Evolutionary conservation across 2,888 invertebrate species (phyloP), one percentile per base, ranked within the genome.

Genomic region (Caprella mutica): DNA sequence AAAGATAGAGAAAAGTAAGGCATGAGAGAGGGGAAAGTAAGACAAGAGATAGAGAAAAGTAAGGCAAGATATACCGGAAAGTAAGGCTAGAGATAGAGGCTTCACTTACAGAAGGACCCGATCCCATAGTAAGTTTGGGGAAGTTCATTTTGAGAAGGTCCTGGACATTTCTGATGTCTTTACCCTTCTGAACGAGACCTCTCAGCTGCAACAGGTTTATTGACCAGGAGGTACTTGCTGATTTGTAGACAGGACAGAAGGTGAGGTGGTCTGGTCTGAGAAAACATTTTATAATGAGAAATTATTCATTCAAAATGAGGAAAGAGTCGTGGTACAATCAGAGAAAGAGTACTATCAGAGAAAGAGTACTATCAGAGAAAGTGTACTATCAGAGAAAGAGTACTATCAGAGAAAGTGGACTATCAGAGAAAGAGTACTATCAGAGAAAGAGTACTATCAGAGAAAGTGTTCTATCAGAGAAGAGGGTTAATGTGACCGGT

Each of bases 131-230:
- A 14, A 59, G 30, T 35, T 39, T 53, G 1, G 62, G 62, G 44
- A 42, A 59, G 42, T 44, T 40, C 29, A 55, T 50, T 12, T 50
- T 33, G 21, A 64, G 21, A 19, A 55, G 23, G 9, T 56, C 51
- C 74, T 90, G 90, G 52, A 86, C 87, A 1, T n/a, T n/a, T 67
- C 85, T 84, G 67, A 80, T 78, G 72, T 89, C 89, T 72, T 90
- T 89, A 65, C 85, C 79, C 86, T 89, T 85, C 74, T 87, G 86
- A 67, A 90, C 80, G 68, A 87, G 33, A 0, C 56, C 58, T 5
- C 48, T 51, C 19, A 62, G 40, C 21, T 57, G 40, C 5, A 60
- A 46, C 74, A 90, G 88, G 71, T 89, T 88, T 73, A 89, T 90
- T 68, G 85, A 84, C 72, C 89, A 89, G 19, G 86, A 86, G 69